Evolutionary conservation across 2,113 vertebrate species (phyloP).

Genomic region (Entomyzon cyanotis): DNA sequence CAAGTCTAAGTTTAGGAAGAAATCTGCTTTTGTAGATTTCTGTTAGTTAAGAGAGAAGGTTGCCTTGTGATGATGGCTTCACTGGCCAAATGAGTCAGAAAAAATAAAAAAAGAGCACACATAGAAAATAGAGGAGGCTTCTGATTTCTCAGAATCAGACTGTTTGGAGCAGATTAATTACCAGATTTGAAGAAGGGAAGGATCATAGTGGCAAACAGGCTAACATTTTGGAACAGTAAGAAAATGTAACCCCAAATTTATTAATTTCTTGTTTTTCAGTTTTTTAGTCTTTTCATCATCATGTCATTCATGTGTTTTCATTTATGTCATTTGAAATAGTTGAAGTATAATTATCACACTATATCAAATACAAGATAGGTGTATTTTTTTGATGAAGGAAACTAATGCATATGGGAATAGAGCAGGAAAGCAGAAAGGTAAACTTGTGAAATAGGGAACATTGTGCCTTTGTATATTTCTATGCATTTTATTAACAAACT

Average conservation of each 20-base stretch:
- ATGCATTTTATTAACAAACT: slow-evolving; percentile 55
- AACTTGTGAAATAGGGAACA: slow-evolving; percentile 14
- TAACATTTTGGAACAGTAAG: neutral
- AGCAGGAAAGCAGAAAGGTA: neutral
- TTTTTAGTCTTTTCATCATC: neutral
- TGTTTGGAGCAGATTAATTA: neutral
- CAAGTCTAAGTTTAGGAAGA: neutral
- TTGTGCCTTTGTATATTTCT: slow-evolving; percentile 33
- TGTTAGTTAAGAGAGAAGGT: neutral
- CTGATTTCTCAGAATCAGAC: neutral
- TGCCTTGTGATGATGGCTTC: neutral
- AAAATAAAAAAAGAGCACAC: neutral
- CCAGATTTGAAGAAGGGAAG: neutral
- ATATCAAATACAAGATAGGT: neutral
- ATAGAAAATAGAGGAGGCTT: neutral
- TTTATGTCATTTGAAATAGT: neutral
- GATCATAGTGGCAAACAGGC: neutral
- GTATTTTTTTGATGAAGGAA: neutral
- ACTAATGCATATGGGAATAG: neutral
- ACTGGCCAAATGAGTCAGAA: neutral
- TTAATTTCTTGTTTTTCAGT: neutral
- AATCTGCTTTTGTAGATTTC: neutral
- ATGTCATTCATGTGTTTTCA: neutral
- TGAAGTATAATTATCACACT: neutral
- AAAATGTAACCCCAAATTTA: neutral